A percentile compares a stretch with the other conserved stretches of the same genome.
phyloP scores from a whole-genome alignment of 1,140 invertebrate species.

The Ganaspis sp. region DNA sequence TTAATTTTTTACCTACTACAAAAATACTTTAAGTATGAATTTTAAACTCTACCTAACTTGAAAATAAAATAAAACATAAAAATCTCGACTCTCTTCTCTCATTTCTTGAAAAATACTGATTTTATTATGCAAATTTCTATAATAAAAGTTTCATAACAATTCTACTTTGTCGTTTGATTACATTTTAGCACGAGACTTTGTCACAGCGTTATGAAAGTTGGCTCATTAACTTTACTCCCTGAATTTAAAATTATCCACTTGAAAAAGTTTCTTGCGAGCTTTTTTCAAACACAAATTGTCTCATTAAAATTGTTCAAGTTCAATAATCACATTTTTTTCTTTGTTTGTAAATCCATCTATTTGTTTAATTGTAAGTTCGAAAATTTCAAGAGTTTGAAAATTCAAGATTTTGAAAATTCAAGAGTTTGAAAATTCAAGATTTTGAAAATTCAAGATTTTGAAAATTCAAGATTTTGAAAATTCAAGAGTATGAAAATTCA shows the following conservation, averaged over 20 bases:
- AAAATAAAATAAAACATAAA: not conserved
- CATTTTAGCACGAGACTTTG: not conserved
- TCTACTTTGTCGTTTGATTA: not conserved
- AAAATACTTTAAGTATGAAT: no score
- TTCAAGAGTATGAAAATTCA: no score
- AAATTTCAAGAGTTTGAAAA: no score
- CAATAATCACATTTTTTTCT: no score
- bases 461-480: no score
- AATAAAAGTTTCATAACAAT: slow-evolving; percentile 6
- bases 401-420: no score
- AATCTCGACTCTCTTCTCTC: not conserved
- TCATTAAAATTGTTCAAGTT: not conserved
- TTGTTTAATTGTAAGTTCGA: no score
- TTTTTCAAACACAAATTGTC: not conserved
- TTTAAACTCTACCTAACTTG: no score
- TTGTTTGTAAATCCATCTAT: no score
- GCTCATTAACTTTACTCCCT: not conserved
- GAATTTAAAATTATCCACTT: not conserved
- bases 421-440: no score
- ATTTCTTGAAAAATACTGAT: not conserved
- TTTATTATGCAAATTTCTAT: slow-evolving; percentile 2
- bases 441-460: no score
- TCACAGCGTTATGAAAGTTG: not conserved
- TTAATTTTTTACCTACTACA: no score
- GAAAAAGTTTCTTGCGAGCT: not conserved